A percentile compares a stretch with the other conserved stretches of the same genome.
These are phyloP conservation scores for Meganola albula DNA, from an alignment of 2,888 invertebrate species.

Conservation along the genomic window DNA sequence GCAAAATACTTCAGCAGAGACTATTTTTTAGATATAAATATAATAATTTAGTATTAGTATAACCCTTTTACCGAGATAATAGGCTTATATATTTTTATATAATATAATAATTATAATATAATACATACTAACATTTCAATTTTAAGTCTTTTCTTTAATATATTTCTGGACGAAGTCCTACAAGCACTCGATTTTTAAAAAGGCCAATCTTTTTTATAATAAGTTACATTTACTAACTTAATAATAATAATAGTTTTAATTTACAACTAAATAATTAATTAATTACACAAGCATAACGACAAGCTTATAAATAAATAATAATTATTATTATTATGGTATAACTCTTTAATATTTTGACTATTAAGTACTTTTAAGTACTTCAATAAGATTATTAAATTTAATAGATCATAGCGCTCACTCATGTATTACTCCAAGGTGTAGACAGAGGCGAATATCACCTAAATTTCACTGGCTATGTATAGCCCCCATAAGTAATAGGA, in stretches of 20 bases:
- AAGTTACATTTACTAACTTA: conserved; percentile 10
- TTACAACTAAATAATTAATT: conserved; percentile 32
- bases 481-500: too few relatives aligned
- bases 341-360: conserved; percentile 30
- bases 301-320: conserved; percentile 35
- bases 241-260: conserved; percentile 22
- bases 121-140: conserved; percentile 54
- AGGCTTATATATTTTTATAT: too few relatives aligned
- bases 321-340: conserved; percentile 12
- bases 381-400: too few relatives aligned
- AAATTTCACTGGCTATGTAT: too few relatives aligned
- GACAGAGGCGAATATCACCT: too few relatives aligned
- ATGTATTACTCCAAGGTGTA: too few relatives aligned
- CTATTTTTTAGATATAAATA: too few relatives aligned
- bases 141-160: conserved; percentile 66
- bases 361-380: too few relatives aligned
- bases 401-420: too few relatives aligned
- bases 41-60: too few relatives aligned
- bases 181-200: conserved; percentile 66
- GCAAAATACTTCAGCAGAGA: too few relatives aligned
- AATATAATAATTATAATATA: conserved; percentile 29
- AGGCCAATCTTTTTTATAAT: conserved; percentile 68
- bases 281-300: conserved; percentile 33
- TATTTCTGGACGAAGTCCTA: conserved; percentile 61
- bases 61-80: too few relatives aligned